Evolutionary conservation across 2,888 invertebrate species (phyloP).

Genomic region (Oscheius sp.): DNA sequence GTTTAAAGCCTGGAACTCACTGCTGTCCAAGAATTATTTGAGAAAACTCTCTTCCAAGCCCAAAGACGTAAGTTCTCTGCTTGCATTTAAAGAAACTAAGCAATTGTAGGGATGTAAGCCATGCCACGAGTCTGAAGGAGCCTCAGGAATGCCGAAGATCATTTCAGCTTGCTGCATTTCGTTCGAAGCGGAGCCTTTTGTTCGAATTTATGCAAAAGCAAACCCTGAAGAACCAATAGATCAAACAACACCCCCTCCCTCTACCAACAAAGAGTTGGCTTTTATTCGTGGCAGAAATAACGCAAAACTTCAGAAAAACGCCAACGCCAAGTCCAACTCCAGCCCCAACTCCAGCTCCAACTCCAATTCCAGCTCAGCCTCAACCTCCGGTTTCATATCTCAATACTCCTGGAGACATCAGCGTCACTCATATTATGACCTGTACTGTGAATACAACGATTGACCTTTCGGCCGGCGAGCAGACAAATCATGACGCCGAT

Average conservation of each 20-base stretch:
- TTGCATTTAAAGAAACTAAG: background rate
- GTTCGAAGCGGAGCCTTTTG: constrained; percentile 80
- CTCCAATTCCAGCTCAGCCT: too few species aligned
- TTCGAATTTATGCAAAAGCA: constrained; percentile 59
- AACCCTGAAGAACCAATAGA: too few species aligned
- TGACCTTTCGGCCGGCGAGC: constrained; percentile 76
- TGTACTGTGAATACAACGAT: constrained; percentile 96
- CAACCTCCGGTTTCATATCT: background rate
- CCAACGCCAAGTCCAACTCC: too few species aligned
- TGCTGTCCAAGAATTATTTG: constrained; percentile 61
- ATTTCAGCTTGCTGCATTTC: constrained; percentile 97
- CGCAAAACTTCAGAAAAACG: too few species aligned
- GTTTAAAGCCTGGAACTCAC: constrained; percentile 77
- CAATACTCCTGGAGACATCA: constrained; percentile 91
- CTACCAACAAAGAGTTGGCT: too few species aligned
- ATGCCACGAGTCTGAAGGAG: constrained; percentile 72
- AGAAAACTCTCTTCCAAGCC: constrained; percentile 39
- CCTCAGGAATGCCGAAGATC: constrained; percentile 88
- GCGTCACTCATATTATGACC: constrained; percentile 95
- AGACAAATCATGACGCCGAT: background rate
- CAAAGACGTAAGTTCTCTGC: background rate
- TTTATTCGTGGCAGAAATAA: too few species aligned
- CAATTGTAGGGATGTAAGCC: constrained; percentile 42
- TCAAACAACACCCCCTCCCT: too few species aligned
- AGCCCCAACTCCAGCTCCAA: too few species aligned